Conservation (phyloP, 2,113 vertebrate species). For the Gasterosteus nipponicus region DNA sequence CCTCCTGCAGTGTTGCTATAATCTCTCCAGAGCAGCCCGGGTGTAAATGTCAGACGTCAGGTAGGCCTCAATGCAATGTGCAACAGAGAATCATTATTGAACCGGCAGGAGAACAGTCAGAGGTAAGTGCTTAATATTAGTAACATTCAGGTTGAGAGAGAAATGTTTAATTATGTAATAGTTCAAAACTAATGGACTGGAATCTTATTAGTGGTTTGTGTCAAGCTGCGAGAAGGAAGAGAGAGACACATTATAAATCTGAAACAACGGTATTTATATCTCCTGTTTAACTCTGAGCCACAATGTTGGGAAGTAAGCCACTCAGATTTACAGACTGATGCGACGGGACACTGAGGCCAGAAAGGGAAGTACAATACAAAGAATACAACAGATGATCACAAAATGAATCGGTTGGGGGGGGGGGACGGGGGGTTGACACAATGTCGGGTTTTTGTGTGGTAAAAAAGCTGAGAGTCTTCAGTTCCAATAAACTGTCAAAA, state of each 20-base stretch:
- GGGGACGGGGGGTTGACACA: neutral
- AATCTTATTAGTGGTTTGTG: conserved; percentile 65
- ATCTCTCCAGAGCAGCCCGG: conserved; percentile 28
- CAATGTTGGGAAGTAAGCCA: conserved; percentile 43
- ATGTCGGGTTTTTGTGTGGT: conserved; percentile 13
- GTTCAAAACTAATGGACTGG: conserved; percentile 57
- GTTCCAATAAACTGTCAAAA: conserved; percentile 36
- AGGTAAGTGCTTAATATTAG: conserved; percentile 64
- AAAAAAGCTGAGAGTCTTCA: conserved; percentile 21
- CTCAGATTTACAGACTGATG: conserved; percentile 52
- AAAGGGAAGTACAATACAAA: conserved; percentile 32
- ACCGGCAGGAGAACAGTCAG: conserved; percentile 35
- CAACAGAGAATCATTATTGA: conserved; percentile 49
- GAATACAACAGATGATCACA: conserved; percentile 39
- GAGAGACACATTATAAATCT: conserved; percentile 56
- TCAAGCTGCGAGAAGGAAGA: conserved; percentile 40
- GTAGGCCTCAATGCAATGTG: conserved; percentile 30
- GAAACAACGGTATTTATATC: conserved; percentile 69
- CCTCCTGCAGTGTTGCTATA: conserved; percentile 11
- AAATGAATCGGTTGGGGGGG: conserved; percentile 43
- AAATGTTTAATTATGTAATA: conserved; percentile 64
- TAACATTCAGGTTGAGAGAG: conserved; percentile 43
- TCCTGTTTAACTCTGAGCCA: conserved; percentile 49
- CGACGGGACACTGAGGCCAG: conserved; percentile 36
- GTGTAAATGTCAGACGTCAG: conserved; percentile 58